Evolutionary conservation across 1,140 invertebrate genomes (phyloP).

Genomic region (Hydropsyche tenuis): DNA sequence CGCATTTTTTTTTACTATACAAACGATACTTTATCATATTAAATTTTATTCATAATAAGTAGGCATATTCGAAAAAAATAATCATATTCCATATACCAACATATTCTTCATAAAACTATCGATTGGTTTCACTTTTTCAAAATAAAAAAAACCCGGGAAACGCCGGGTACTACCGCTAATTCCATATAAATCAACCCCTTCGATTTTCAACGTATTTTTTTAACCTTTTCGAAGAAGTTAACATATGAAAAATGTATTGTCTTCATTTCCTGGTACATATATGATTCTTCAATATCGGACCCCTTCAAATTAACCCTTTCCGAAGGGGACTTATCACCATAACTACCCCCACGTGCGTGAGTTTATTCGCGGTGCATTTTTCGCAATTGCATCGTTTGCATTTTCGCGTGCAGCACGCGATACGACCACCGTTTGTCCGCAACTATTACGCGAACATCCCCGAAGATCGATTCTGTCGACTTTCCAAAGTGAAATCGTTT

Average conservation of each 20-base stretch:
- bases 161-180: too few relatives aligned
- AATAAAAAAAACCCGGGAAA: too few relatives aligned
- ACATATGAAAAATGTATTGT: background rate
- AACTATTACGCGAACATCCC: background rate
- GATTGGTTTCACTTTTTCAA: too few relatives aligned
- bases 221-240: background rate
- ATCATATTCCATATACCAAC: background rate
- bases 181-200: background rate
- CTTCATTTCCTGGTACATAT: background rate
- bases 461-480: background rate
- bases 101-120: too few relatives aligned
- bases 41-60: background rate
- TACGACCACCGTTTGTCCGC: background rate
- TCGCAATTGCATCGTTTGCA: background rate
- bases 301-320: too few relatives aligned
- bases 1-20: too few relatives aligned
- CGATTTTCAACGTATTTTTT: background rate
- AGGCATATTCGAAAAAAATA: background rate
- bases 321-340: too few relatives aligned
- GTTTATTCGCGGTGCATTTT: background rate
- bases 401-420: conserved; percentile 6
- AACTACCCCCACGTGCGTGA: background rate
- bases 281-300: too few relatives aligned
- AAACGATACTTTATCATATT: too few relatives aligned
- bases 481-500: too few relatives aligned